Evolutionary conservation across 2,797 vertebrate species (phyloP).

Genomic region (Anolis apletophallus): DNA sequence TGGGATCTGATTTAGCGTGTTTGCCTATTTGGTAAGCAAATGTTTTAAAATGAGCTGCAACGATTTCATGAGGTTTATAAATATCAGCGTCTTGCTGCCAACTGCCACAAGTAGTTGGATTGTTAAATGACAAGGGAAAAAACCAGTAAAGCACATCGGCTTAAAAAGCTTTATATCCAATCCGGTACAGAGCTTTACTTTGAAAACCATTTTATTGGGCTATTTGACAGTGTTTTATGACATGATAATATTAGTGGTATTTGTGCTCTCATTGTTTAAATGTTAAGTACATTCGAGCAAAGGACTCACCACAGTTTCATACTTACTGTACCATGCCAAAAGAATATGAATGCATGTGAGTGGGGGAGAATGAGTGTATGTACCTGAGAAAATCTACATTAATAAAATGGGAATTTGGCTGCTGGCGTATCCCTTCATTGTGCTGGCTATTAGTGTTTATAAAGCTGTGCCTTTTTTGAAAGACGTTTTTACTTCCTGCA

Average conservation of each 20-base stretch:
- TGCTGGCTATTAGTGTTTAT: not conserved
- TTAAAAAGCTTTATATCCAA: not conserved
- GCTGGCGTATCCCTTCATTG: not conserved
- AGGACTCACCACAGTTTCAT: not conserved
- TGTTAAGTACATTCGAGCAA: not conserved
- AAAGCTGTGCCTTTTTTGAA: not conserved
- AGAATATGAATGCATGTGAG: not conserved
- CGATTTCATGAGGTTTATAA: not conserved
- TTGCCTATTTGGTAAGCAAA: not conserved
- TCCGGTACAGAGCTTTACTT: not conserved
- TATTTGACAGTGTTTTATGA: not conserved
- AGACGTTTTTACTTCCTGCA: not conserved
- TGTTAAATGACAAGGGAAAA: not conserved
- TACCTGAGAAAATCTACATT: too few relatives aligned
- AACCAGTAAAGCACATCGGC: not conserved
- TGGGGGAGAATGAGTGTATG: not conserved
- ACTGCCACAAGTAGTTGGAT: not conserved
- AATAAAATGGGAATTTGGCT: not conserved
- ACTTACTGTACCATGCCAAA: not conserved
- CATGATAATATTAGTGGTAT: not conserved
- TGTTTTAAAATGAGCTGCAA: not conserved
- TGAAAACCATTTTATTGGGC: not conserved
- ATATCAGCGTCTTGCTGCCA: not conserved
- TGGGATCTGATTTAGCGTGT: not conserved
- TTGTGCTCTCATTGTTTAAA: not conserved